phyloP scores from a whole-genome alignment of 2,888 invertebrate species.

The Dryomyza anilis region DNA sequence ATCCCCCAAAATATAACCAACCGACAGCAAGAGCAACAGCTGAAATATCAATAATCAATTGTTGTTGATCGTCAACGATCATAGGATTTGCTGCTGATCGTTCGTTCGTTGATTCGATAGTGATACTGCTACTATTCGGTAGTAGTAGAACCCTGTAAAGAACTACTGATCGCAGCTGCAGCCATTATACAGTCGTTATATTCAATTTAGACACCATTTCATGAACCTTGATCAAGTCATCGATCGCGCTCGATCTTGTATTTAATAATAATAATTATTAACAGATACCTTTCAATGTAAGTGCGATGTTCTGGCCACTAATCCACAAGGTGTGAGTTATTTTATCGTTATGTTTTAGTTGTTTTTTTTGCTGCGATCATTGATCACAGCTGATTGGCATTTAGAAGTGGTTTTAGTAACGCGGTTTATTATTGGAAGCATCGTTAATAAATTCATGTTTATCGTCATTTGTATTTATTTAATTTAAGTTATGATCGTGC shows the following conservation, averaged over 20 bases:
- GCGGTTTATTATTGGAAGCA: no score
- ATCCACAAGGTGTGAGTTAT: constrained; percentile 11
- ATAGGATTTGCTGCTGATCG: no score
- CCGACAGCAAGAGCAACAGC: background rate
- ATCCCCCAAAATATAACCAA: background rate
- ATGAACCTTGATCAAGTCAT: constrained; percentile 18
- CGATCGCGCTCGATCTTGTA: constrained; percentile 1
- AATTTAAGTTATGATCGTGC: no score
- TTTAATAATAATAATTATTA: no score
- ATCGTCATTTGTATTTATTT: no score
- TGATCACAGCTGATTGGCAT: no score
- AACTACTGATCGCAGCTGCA: constrained; percentile 3
- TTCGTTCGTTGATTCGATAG: no score
- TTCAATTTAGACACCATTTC: constrained; percentile 17
- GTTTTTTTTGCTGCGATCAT: no score
- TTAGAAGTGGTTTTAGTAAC: no score
- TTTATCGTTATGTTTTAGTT: background rate
- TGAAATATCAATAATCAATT: constrained; percentile 16
- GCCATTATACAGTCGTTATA: background rate
- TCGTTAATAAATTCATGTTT: no score
- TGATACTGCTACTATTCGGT: background rate
- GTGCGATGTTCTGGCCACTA: background rate
- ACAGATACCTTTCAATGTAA: background rate
- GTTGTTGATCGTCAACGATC: background rate
- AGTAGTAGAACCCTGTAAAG: background rate